phyloP scores from a whole-genome alignment of 2,113 vertebrate genomes.

The Apodemus speciosus region DNA sequence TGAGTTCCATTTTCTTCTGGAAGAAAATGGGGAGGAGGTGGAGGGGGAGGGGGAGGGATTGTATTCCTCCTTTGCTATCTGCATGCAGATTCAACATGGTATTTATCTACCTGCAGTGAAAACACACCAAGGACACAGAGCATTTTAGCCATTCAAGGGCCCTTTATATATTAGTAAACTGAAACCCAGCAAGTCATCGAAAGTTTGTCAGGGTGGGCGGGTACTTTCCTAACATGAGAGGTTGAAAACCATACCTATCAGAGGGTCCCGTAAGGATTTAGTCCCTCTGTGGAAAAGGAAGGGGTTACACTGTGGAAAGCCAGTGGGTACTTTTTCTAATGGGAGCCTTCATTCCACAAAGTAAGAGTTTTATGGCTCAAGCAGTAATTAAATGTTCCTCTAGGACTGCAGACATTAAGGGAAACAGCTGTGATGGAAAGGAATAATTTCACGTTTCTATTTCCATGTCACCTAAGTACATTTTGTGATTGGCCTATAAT shows the following conservation, averaged over 20 bases:
- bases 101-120: not conserved
- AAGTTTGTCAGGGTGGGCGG: not conserved
- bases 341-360: not conserved
- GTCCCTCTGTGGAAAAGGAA: not conserved
- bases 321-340: not conserved
- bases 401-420: not conserved
- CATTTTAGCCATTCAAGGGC: not conserved
- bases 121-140: not conserved
- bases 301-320: not conserved
- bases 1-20: not conserved
- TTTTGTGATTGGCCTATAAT: not conserved
- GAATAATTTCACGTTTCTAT: not conserved
- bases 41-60: no score
- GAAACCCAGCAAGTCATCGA: conserved; percentile 1
- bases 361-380: not conserved
- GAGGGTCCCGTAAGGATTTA: not conserved
- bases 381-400: not conserved
- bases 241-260: not conserved
- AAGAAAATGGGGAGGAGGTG: not conserved
- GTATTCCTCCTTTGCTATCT: not conserved
- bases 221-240: not conserved
- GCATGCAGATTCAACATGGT: not conserved
- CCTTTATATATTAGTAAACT: not conserved
- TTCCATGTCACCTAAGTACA: not conserved
- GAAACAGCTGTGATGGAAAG: not conserved